A percentile compares a stretch with the other conserved stretches of the same genome.
Conservation (phyloP, 2,888 invertebrate species). For the Tuta absoluta region DNA sequence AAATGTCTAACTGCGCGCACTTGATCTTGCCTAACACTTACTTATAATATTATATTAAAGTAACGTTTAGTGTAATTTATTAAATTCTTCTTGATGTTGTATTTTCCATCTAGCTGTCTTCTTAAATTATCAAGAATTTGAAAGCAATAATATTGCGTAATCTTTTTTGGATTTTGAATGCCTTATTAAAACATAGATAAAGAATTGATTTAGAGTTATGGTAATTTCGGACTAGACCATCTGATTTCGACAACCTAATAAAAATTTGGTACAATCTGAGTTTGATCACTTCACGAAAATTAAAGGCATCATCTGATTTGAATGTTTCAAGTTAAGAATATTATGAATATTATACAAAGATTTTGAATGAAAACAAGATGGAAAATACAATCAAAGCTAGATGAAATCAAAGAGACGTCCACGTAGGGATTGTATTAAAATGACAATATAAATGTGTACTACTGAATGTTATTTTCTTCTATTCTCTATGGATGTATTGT, state of each 20-base stretch:
- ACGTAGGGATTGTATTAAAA: conserved; percentile 65
- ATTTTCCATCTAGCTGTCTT: conserved; percentile 43
- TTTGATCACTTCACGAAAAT: no score
- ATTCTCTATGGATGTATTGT: neutral
- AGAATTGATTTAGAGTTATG: no score
- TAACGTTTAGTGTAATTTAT: conserved; percentile 40
- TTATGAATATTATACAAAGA: no score
- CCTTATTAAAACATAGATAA: no score
- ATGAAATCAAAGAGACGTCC: conserved; percentile 76
- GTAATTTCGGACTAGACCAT: no score
- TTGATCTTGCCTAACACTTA: conserved; percentile 5
- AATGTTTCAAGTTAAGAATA: no score
- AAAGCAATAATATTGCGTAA: no score
- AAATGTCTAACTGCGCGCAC: neutral
- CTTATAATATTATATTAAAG: neutral
- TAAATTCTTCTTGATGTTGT: conserved; percentile 40
- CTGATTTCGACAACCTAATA: no score
- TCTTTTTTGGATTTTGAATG: no score
- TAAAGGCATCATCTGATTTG: no score
- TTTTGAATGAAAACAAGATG: neutral
- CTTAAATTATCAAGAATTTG: neutral
- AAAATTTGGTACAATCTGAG: no score
- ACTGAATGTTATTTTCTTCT: conserved; percentile 7
- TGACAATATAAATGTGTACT: conserved; percentile 65
- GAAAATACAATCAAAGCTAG: conserved; percentile 56